Conservation (phyloP, 2,113 vertebrate species). For the Hyaena hyaena region DNA sequence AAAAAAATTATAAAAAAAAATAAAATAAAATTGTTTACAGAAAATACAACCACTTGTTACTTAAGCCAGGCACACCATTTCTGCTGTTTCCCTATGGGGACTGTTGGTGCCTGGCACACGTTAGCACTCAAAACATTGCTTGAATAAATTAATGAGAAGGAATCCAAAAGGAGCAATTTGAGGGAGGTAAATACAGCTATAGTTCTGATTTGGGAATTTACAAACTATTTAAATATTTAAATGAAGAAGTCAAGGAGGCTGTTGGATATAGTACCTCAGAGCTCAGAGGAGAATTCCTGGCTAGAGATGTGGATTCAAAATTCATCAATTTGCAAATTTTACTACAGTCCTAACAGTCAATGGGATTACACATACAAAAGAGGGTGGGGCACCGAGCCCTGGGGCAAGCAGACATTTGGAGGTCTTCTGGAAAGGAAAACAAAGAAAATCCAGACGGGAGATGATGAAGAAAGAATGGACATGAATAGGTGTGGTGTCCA, state of each 20-base stretch:
- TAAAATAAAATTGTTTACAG: neutral
- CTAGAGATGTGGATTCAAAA: neutral
- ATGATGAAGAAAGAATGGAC: neutral
- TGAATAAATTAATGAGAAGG: neutral
- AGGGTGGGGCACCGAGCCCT: neutral
- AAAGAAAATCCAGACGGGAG: neutral
- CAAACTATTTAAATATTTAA: neutral
- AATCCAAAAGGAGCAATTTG: neutral
- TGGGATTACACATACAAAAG: neutral
- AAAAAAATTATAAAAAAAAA: no score
- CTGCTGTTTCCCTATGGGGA: neutral
- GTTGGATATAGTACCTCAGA: neutral
- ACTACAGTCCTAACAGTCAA: neutral
- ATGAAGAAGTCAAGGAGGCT: neutral
- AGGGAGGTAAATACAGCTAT: neutral
- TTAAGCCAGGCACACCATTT: neutral
- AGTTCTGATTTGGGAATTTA: neutral
- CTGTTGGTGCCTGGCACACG: neutral
- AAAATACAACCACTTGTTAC: neutral
- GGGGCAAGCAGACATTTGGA: neutral
- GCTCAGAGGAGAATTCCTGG: neutral
- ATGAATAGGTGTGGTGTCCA: neutral
- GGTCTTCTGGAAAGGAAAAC: neutral
- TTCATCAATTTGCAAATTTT: neutral
- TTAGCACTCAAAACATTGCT: neutral